These are phyloP conservation scores for Ichneumoninae sp. DNA, from an alignment of 2,888 invertebrate genomes.

Conservation along the genomic window DNA sequence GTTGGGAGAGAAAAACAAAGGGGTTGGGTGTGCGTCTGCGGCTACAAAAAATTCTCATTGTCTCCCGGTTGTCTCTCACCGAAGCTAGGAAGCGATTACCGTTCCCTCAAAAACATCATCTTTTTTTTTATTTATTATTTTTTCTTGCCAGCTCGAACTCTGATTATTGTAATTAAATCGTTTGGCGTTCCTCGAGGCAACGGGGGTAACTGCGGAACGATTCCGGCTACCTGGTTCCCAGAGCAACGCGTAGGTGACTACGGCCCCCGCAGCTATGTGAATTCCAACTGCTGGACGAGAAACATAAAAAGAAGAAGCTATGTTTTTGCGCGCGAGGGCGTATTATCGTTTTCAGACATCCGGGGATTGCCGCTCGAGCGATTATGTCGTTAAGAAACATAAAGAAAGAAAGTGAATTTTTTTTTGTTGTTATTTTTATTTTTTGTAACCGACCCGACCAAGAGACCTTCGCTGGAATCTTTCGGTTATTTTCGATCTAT, in stretches of 20 bases:
- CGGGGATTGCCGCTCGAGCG: constrained; percentile 19
- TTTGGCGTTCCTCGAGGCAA: constrained; percentile 68
- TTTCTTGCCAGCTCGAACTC: constrained; percentile 72
- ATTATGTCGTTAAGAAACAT: constrained; percentile 55
- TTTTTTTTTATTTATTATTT: constrained; percentile 29
- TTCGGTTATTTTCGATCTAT: not conserved
- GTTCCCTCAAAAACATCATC: constrained; percentile 50
- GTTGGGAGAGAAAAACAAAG: constrained; percentile 4
- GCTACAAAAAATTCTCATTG: constrained; percentile 54
- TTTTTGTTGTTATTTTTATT: not conserved
- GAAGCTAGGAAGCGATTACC: constrained; percentile 79
- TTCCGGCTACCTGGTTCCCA: constrained; percentile 77
- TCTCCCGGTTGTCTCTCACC: constrained; percentile 62
- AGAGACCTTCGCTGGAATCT: not conserved
- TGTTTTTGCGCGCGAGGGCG: constrained; percentile 31
- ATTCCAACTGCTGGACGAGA: constrained; percentile 62
- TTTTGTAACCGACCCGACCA: not conserved
- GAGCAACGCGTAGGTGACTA: constrained; percentile 60
- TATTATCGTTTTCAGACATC: constrained; percentile 42
- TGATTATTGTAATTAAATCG: constrained; percentile 84
- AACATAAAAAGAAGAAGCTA: constrained; percentile 20
- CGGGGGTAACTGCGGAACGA: constrained; percentile 65
- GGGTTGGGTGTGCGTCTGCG: not conserved
- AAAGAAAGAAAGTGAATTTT: constrained; percentile 12
- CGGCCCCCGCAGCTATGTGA: constrained; percentile 55